phyloP scores from a whole-genome alignment of 1,140 invertebrate genomes.

The Tribolium madens region DNA sequence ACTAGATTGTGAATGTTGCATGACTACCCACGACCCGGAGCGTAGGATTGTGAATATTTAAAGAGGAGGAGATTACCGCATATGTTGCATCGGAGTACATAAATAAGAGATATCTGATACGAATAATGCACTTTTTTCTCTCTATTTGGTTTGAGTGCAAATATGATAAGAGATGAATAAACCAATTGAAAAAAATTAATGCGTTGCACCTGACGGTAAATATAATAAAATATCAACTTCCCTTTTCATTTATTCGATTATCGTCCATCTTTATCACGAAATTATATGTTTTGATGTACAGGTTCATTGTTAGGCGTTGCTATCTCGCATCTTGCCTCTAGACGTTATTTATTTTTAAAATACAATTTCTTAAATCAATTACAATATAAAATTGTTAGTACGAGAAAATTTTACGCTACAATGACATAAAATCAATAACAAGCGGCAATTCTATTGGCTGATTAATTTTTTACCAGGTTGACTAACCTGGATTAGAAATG shows the following conservation, averaged over 20 bases:
- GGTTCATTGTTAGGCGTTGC: not conserved
- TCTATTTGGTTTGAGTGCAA: not conserved
- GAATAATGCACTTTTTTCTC: no score
- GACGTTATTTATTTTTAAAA: not conserved
- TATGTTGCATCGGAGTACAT: not conserved
- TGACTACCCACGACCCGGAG: not conserved
- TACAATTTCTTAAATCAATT: not conserved
- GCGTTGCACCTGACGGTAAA: not conserved
- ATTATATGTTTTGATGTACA: not conserved
- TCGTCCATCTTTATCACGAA: not conserved
- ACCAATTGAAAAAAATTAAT: not conserved
- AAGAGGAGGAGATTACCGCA: not conserved
- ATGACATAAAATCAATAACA: constrained; percentile 1
- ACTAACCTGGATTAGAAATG: not conserved
- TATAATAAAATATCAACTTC: not conserved
- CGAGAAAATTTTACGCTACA: not conserved
- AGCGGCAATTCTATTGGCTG: not conserved
- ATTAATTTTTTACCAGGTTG: constrained; percentile 20
- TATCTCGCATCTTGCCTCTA: not conserved
- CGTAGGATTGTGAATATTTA: constrained; percentile 4
- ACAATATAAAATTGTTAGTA: not conserved
- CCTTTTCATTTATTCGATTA: not conserved
- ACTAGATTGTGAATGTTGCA: constrained; percentile 7
- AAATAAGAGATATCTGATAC: not conserved
- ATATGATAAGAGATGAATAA: not conserved